Conservation (phyloP, 2,113 vertebrate genomes). For the Psittacus erithacus region DNA sequence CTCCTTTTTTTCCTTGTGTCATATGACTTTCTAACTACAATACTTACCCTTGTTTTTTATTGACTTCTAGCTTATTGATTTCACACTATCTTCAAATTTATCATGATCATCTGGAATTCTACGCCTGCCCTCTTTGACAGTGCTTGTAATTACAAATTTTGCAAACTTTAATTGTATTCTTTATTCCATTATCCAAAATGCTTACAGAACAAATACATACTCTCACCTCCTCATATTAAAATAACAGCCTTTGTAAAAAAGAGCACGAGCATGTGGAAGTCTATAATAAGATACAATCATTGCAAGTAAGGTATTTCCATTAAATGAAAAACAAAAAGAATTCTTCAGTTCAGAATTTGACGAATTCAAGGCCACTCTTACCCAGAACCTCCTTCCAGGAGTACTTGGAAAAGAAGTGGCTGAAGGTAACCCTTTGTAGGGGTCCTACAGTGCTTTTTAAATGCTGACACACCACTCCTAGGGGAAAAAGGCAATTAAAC, state of each 20-base stretch:
- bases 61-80: slow-evolving; percentile 29
- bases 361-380: background rate
- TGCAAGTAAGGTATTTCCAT: background rate
- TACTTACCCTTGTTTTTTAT: background rate
- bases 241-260: background rate
- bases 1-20: background rate
- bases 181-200: background rate
- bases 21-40: background rate
- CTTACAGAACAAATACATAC: background rate
- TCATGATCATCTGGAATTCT: background rate
- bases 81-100: background rate
- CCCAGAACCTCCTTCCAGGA: background rate
- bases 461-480: background rate
- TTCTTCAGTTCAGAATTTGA: background rate
- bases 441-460: background rate
- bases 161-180: background rate
- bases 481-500: slow-evolving; percentile 8
- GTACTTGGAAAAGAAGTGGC: background rate
- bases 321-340: background rate
- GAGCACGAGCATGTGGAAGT: background rate
- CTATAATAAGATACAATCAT: background rate
- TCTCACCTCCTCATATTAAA: background rate
- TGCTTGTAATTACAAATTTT: background rate
- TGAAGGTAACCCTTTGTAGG: background rate
- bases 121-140: background rate